These are phyloP conservation scores for Synanceia verrucosa DNA, from an alignment of 2,797 vertebrate genomes.

Conservation along the genomic window DNA sequence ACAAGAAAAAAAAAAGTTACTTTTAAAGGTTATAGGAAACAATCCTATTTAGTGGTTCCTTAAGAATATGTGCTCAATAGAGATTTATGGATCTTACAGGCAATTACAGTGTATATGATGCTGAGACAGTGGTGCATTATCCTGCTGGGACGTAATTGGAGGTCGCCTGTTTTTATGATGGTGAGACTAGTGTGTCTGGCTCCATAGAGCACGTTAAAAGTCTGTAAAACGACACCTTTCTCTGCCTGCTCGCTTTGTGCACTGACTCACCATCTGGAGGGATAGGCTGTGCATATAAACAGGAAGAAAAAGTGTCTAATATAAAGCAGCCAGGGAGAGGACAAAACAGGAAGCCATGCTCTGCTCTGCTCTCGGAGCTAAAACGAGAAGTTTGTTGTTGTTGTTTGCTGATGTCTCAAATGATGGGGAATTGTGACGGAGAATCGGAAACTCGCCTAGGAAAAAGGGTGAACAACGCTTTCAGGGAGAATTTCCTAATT, in stretches of 20 bases:
- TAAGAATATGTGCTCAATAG: background rate
- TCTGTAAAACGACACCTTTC: constrained; percentile 49
- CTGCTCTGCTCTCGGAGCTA: background rate
- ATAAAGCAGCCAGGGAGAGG: constrained; percentile 2
- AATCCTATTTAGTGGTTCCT: constrained; percentile 15
- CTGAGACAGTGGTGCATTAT: constrained; percentile 29
- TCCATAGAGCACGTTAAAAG: constrained; percentile 22
- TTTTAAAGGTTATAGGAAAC: constrained; percentile 11
- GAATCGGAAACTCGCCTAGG: background rate
- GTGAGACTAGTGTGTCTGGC: constrained; percentile 30
- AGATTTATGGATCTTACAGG: constrained; percentile 29
- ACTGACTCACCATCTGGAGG: constrained; percentile 45
- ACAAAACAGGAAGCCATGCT: constrained; percentile 4
- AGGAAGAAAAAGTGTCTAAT: constrained; percentile 18
- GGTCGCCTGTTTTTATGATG: constrained; percentile 23
- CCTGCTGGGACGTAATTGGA: constrained; percentile 39
- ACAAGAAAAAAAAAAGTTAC: constrained; percentile 21
- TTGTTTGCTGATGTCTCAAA: background rate
- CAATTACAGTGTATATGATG: constrained; percentile 42
- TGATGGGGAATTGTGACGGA: background rate
- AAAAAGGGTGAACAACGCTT: constrained; percentile 12
- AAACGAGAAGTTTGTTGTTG: too few relatives aligned
- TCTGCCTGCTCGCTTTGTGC: constrained; percentile 28
- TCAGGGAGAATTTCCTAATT: constrained; percentile 34
- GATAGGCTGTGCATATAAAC: constrained; percentile 24